Evolutionary conservation across 2,888 invertebrate genomes (phyloP), one percentile per base, ranked within the genome.

Genomic region (Chydorus sphaericus): DNA sequence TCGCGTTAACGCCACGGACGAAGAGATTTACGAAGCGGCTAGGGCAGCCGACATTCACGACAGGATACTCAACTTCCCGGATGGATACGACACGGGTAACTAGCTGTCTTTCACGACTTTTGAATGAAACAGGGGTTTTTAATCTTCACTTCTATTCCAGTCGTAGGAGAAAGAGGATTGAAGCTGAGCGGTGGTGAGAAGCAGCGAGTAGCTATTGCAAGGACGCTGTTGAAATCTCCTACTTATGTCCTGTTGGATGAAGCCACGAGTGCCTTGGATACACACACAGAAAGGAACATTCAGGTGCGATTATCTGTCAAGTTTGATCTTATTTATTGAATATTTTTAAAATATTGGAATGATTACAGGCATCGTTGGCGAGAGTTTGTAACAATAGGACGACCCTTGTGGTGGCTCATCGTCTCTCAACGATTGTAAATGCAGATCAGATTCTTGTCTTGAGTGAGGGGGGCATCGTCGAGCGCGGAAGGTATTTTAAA

Each of bases 121-220:
- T 26, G n/a, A 49, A 16, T 4, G n/a, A n/a, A n/a, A 14, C 2
- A 48, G n/a, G n/a, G 7, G 16, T 20, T 14, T 23, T 26, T 4
- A 49, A n/a, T 49, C 28, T 10, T 28, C 4, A 11, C 14, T 33
- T 18, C 1, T 18, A 33, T 26, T 2, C 55, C 60, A 2, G 59
- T 85, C 80, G 89, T 97, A 20, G 97, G 97, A 6, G 97, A 97
- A 71, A 76, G 97, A 66, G 97, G 97, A 5, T 71, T 97, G 57
- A 82, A 93, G 60, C 73, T 97, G 59, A 94, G 94, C 67, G 97
- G 97, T 2, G 97, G 97, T 2, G 97, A 97, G 69, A 97, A 98
- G 66, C 97, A 98, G 69, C 77, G 96, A 61, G 90, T 97, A 57
- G 97, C 96, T 1, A 97, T 97, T 61, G 97, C 97, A 0, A 75